Evolutionary conservation across 2,113 vertebrate species (phyloP).

Genomic region (Sminthopsis crassicaudata): DNA sequence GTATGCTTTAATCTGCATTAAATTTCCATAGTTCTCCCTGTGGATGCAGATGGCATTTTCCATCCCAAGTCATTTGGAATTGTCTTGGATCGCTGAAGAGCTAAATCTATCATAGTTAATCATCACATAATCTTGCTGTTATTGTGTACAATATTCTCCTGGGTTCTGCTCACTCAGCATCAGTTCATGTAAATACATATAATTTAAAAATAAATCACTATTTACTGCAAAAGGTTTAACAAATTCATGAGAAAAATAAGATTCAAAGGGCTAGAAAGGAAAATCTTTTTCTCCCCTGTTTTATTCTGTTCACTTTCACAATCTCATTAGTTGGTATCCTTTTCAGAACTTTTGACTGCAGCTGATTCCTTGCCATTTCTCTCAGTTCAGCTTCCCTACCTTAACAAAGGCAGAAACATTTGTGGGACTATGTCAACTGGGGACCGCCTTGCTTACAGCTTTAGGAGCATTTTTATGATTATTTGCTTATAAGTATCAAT

Average conservation of each 20-base stretch:
- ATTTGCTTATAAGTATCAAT: not conserved
- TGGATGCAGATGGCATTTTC: too few species aligned
- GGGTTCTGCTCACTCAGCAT: too few species aligned
- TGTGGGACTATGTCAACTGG: not conserved
- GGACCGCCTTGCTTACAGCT: not conserved
- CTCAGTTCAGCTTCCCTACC: not conserved
- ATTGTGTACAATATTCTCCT: too few species aligned
- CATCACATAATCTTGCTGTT: too few species aligned
- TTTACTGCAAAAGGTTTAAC: conserved; percentile 21
- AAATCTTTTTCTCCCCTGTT: not conserved
- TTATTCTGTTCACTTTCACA: not conserved
- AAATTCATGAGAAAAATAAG: conserved; percentile 12
- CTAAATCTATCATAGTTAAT: too few species aligned
- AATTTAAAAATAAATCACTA: not conserved
- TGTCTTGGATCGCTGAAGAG: too few species aligned
- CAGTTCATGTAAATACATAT: not conserved
- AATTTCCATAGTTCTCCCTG: too few species aligned
- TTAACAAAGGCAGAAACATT: not conserved
- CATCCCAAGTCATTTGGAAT: too few species aligned
- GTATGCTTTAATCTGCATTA: too few species aligned
- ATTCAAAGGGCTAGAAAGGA: conserved; percentile 26
- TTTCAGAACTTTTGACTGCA: not conserved
- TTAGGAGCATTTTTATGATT: not conserved
- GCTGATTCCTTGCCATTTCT: not conserved
- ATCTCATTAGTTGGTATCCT: not conserved